Evolutionary conservation across 2,113 vertebrate species (phyloP), one percentile per base, ranked within the genome.

Genomic region (Amphiprion percula): DNA sequence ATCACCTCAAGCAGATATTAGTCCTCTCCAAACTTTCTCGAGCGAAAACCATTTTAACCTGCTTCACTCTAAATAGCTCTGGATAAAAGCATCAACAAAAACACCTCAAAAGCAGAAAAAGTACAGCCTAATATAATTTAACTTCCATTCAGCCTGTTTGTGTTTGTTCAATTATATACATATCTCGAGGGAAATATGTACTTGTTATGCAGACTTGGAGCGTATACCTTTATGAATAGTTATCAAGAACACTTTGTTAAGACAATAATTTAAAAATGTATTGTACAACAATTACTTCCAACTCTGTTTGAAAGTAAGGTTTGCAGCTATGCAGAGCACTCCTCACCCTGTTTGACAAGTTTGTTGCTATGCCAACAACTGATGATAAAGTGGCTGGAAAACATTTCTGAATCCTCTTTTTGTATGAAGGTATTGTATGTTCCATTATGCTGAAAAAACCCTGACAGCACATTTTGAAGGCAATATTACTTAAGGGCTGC

Each of bases 331-430:
- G 39, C 4, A 58, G 44, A 67, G 23, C 50, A 16, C 54, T 70
- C 30, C 41, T 59, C 61, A 79, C 55, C 61, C 66, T 62, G 53
- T 26, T 47, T 46, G n/a, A 68, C 69, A 60, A 17, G 17, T 68
- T 56, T 73, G 83, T 87, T 86, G 67, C 83, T 33, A 84, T 87
- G 85, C 37, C 85, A 86, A 86, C 85, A 10, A 46, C 62, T 47
- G 50, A 76, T 30, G 55, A 67, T 53, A 80, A 72, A 71, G 66
- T 68, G 41, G 21, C 65, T 55, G 53, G 53, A 64, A 77, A 77
- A 44, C 52, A 74, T 77, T 24, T 70, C 21, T 66, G 47, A 74
- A 26, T 70, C 44, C 58, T 73, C 68, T 46, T 49, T 73, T 81
- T 77, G 39, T 65, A 39, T 84, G 61, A 49, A 10, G 55, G 37